Conservation (phyloP, 2,113 vertebrate species). For the Dendropsophus ebraccatus region DNA sequence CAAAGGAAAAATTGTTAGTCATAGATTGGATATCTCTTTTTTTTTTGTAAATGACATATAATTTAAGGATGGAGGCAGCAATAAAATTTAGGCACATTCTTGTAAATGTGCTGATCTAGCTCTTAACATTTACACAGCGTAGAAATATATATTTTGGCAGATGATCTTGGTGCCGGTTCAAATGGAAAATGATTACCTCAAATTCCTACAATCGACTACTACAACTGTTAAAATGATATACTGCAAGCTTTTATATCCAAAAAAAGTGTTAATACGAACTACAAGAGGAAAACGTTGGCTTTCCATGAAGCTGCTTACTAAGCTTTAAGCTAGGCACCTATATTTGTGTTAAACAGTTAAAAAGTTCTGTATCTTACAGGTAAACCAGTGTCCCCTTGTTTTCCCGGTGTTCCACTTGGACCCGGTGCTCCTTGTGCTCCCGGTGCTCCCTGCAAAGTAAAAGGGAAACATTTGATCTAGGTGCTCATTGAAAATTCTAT, state of each 20-base stretch:
- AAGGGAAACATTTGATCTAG: conserved; percentile 37
- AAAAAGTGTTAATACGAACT: neutral
- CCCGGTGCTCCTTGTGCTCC: conserved; percentile 88
- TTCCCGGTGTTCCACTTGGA: conserved; percentile 85
- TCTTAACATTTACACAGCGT: conserved; percentile 65
- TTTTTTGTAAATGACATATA: neutral
- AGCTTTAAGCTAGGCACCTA: neutral
- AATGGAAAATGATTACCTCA: conserved; percentile 72
- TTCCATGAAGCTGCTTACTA: neutral
- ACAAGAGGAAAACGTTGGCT: neutral
- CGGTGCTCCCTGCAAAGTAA: conserved; percentile 82
- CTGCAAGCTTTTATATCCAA: conserved; percentile 16
- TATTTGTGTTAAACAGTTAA: neutral
- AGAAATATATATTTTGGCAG: conserved; percentile 73
- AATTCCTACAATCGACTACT: conserved; percentile 68
- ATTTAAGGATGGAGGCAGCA: conserved; percentile 31
- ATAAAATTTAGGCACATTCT: conserved; percentile 35
- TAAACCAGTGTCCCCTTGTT: conserved; percentile 83
- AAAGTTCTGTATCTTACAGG: conserved; percentile 76
- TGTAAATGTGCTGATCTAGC: conserved; percentile 71
- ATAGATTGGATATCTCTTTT: neutral
- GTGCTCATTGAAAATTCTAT: conserved; percentile 28
- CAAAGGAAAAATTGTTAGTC: neutral
- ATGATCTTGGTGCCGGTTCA: conserved; percentile 61
- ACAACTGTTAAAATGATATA: conserved; percentile 62